These are phyloP conservation scores for Hemibagrus guttatus DNA, from an alignment of 2,797 vertebrate species.

Conservation along the genomic window DNA sequence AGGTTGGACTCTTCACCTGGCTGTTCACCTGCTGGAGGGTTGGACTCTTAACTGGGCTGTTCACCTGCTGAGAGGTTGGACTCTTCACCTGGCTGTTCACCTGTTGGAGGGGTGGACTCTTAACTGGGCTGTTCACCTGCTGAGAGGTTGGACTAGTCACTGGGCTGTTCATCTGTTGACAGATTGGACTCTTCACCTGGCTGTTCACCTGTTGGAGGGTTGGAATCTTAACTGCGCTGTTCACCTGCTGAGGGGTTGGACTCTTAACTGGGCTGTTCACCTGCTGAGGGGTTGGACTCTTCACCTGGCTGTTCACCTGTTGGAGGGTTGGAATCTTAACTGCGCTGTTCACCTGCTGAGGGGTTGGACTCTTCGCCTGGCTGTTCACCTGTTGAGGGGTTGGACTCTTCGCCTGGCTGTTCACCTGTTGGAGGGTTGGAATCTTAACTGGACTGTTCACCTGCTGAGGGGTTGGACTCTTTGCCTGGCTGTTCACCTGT, in stretches of 20 bases:
- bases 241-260: not conserved
- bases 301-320: constrained; percentile 25
- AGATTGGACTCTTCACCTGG: constrained; percentile 29
- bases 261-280: not conserved
- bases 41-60: constrained; percentile 6
- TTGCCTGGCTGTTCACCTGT: not conserved
- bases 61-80: not conserved
- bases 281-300: not conserved
- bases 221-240: not conserved
- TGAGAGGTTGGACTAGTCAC: constrained; percentile 40
- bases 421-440: constrained; percentile 51
- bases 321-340: not conserved
- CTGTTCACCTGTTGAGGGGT: constrained; percentile 55
- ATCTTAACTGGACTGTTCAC: constrained; percentile 42
- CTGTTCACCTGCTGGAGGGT: constrained; percentile 49
- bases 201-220: constrained; percentile 15
- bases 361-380: constrained; percentile 38
- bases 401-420: constrained; percentile 52
- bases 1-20: constrained; percentile 3
- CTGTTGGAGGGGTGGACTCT: not conserved
- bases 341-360: not conserved
- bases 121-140: constrained; percentile 60
- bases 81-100: not conserved
- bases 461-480: not conserved
- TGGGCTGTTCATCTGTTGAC: constrained; percentile 59